Conservation (phyloP, 2,888 invertebrate genomes). For the Mythimna vitellina region DNA sequence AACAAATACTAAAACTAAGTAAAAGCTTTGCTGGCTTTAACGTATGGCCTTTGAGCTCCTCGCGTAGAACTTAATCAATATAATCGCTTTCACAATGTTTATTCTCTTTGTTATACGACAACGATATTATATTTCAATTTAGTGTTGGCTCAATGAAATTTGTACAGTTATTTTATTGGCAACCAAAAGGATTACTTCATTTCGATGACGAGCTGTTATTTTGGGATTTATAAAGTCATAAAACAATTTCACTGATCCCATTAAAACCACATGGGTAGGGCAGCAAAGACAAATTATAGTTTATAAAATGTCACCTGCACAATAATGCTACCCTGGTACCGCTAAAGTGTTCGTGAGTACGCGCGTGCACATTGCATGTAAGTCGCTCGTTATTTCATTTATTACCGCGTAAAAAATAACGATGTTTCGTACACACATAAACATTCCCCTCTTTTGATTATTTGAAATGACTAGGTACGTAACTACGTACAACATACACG, state of each 20-base stretch:
- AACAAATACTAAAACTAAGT: constrained; percentile 62
- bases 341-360: constrained; percentile 63
- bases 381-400: constrained; percentile 71
- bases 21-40: constrained; percentile 58
- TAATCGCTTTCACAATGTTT: constrained; percentile 55
- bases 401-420: constrained; percentile 71
- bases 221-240: neutral
- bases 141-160: constrained; percentile 16
- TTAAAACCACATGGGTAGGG: constrained; percentile 18
- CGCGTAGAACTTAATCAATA: constrained; percentile 53
- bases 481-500: constrained; percentile 54
- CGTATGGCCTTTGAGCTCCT: constrained; percentile 44
- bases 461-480: constrained; percentile 63
- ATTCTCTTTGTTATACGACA: constrained; percentile 49
- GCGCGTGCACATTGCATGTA: constrained; percentile 70
- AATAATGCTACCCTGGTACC: constrained; percentile 63
- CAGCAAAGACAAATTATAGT: constrained; percentile 53
- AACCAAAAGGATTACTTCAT: constrained; percentile 3
- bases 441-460: constrained; percentile 69
- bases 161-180: constrained; percentile 27
- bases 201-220: constrained; percentile 8
- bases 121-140: constrained; percentile 43
- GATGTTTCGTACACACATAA: constrained; percentile 68
- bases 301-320: constrained; percentile 65
- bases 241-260: constrained; percentile 12